Evolutionary conservation across 2,888 invertebrate species (phyloP).

Genomic region (Callimorpha dominula): DNA sequence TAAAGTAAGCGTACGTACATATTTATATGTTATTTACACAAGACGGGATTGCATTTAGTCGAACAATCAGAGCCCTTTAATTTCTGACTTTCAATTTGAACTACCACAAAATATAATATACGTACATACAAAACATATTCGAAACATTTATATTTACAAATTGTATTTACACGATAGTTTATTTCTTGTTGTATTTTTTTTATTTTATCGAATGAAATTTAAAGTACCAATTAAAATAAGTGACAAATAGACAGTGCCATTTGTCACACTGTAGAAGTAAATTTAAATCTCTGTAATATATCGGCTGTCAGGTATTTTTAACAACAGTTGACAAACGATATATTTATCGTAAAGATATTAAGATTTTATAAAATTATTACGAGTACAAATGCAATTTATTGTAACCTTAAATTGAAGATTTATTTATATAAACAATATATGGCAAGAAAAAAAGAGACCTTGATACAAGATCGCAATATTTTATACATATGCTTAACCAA

Average conservation of each 20-base stretch:
- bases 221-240: conserved; percentile 5
- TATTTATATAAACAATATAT: conserved; percentile 74
- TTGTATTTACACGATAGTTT: conserved; percentile 52
- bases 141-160: conserved; percentile 49
- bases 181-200: conserved; percentile 23
- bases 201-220: background rate
- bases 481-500: conserved; percentile 71
- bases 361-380: conserved; percentile 6
- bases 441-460: conserved; percentile 83
- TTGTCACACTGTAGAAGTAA: background rate
- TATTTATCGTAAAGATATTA: conserved; percentile 5
- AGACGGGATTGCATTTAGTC: conserved; percentile 18
- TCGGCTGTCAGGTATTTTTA: conserved; percentile 9
- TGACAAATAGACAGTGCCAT: conserved; percentile 10
- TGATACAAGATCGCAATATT: conserved; percentile 83
- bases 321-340: conserved; percentile 5
- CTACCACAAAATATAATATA: conserved; percentile 42
- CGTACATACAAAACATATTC: conserved; percentile 40
- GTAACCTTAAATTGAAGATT: conserved; percentile 37
- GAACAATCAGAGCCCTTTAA: conserved; percentile 46
- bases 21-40: conserved; percentile 43
- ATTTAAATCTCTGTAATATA: conserved; percentile 13
- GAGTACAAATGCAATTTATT: conserved; percentile 20
- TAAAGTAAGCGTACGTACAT: conserved; percentile 41
- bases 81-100: conserved; percentile 44